These are phyloP conservation scores for Rhopalosiphum maidis DNA, from an alignment of 1,140 invertebrate species.

Conservation along the genomic window DNA sequence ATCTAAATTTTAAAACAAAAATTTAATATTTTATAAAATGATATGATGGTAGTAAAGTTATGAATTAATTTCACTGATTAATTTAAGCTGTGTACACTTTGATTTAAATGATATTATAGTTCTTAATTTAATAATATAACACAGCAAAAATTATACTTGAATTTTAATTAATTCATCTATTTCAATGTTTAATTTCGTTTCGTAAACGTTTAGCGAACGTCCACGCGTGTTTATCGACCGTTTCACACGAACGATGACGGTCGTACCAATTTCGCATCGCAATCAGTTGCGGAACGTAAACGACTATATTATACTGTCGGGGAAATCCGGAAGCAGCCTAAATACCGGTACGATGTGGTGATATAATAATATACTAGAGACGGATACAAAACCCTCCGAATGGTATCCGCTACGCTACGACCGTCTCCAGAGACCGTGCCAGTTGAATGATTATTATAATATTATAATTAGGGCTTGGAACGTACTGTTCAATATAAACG, in stretches of 20 bases:
- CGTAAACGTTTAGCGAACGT: not conserved
- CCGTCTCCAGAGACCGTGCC: not conserved
- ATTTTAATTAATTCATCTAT: not conserved
- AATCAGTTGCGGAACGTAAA: conserved; percentile 4
- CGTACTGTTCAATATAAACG: too few species aligned
- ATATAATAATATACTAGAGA: not conserved
- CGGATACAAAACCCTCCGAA: not conserved
- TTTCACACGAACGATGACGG: not conserved
- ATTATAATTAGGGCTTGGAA: not conserved
- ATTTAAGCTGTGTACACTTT: not conserved
- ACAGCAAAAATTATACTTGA: not conserved
- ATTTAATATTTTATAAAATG: not conserved
- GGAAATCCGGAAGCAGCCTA: not conserved
- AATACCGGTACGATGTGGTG: not conserved
- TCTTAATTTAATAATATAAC: not conserved
- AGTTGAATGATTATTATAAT: not conserved
- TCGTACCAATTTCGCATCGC: not conserved
- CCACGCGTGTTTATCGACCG: not conserved
- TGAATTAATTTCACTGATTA: not conserved
- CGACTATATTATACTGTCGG: not conserved
- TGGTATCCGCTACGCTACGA: not conserved
- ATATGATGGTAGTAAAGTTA: not conserved
- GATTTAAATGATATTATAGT: not conserved
- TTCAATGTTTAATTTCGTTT: not conserved
- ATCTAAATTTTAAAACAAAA: not conserved